Base-by-base conservation (phyloP, 2,797 vertebrate genomes). In the Rhinogobio ventralis region DNA sequence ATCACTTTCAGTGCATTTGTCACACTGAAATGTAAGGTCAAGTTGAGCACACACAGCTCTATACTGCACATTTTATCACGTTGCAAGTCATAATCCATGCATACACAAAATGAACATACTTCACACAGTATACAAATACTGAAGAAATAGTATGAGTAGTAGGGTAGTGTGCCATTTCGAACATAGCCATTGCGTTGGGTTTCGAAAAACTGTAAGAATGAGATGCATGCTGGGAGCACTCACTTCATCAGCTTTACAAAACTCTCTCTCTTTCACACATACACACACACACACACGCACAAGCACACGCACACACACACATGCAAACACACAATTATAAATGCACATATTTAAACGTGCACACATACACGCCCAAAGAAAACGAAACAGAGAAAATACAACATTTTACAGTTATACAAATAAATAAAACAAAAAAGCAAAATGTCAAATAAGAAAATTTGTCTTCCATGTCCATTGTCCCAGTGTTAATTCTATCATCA, bases 101-200 rank as follows among this genome's bases (percentile, higher is more conserved):
- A 46, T 42, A 72, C 11, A 46, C 10, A 49, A 20, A 46, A 79
- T 49, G 1, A 20, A 25, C 17, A 55, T 69, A 39, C 23, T 80
- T n/a, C 23, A 33, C 28, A n/a, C 7, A 23, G 17, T 33, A 23
- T 36, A 4, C 19, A 33, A 2, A 53, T 14, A 53, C 28, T 4
- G 36, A 51, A 74, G 28, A 51, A 51, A 51, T 0, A 25, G 51
- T 76, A 57, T 9, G 7, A 55, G 33, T 19, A 20, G 53, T 57
- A 23, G 11, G 49, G 19, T 33, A 66, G 69, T 74, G 53, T 28
- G 28, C 60, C 3, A 83, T 75, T 83, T 49, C 62, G 81, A 92
- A 92, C 89, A 91, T 88, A 91, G 85, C 89, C 74, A 82, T 88
- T 85, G 87, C 82, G 81, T 85, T 85, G 87, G 84, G 83, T 86